phyloP scores from a whole-genome alignment of 2,113 vertebrate genomes.

The Herpetotheres cachinnans region DNA sequence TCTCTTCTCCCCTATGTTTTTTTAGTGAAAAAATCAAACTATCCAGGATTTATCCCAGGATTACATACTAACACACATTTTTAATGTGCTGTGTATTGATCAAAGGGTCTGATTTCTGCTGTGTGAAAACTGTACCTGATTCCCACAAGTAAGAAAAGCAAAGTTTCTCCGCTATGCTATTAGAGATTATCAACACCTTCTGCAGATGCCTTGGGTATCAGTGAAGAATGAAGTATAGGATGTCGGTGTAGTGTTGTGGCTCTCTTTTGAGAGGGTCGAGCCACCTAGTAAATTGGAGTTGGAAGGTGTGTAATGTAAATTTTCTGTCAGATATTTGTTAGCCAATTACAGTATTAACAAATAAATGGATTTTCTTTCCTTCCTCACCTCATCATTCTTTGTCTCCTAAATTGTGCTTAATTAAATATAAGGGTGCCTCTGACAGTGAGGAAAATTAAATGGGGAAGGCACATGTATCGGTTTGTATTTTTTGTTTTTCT shows the following conservation, averaged over 20 bases:
- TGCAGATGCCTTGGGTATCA: background rate
- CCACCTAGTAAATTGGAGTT: background rate
- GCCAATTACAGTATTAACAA: background rate
- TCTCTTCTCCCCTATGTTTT: background rate
- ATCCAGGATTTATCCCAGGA: background rate
- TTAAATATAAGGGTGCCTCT: background rate
- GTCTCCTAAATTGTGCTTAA: background rate
- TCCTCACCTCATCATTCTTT: background rate
- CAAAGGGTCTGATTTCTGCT: conserved; percentile 7
- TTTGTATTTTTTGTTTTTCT: conserved; percentile 10
- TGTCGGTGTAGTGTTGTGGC: background rate
- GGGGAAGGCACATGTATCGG: background rate
- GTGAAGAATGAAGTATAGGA: background rate
- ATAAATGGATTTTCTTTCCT: background rate
- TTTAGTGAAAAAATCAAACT: background rate
- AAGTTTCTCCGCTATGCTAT: background rate
- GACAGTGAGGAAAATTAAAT: background rate
- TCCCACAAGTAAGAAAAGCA: background rate
- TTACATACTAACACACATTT: background rate
- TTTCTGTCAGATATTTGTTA: background rate
- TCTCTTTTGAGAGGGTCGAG: background rate
- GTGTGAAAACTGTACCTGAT: background rate
- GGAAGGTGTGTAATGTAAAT: background rate
- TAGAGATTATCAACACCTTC: conserved; percentile 23
- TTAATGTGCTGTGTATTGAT: background rate